Base-by-base conservation (phyloP, 2,113 vertebrate genomes). In the Bostrychus sinensis region DNA sequence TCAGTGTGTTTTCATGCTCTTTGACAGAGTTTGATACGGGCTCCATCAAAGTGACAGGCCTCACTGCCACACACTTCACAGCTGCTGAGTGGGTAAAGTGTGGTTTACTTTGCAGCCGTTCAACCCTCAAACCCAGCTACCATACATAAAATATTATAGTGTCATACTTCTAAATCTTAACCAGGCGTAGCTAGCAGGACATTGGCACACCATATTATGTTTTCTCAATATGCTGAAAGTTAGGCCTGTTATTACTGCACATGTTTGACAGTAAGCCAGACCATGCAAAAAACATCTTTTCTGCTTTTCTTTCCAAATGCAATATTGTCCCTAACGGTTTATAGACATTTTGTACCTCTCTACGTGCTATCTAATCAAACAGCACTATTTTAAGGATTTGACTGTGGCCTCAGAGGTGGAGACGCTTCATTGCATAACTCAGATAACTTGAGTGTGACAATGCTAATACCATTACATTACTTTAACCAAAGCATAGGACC, bases 11-110 rank as follows among this genome's bases (percentile, higher is more conserved):
- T 63, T 36, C 26, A 32, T 73, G 54, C 66, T 70, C 56, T 70
- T 48, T 70, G 62, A 56, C 70, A 36, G 72, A 66, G 57, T 82
- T 82, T 62, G 75, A 77, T 71, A 78, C 66, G 66, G 77, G 63
- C 68, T 69, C 37, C 50, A 53, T 82, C 75, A 77, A 75, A 51
- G 59, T 66, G 54, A 75, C 48, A 82, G 80, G 56, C 50, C 64
- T 78, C 62, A 60, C 30, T 79, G 17, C 28, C 53, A 20, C 53
- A 55, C n/a, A 19, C 53, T 36, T 55, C 53, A 13, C 53, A 14
- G 53, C 32, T 55, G 53, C 53, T 1, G 30, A 20, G 53, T 7
- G 53, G 28, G 53, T 36, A 55, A n/a, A 0, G 25, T 12, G 11
- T 7, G 32, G 53, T 55, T 55, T 36, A 36, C 30, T 12, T 28